Evolutionary conservation across 2,888 invertebrate species (phyloP), one percentile per base, ranked within the genome.

Genomic region (Eupithecia tripunctaria): DNA sequence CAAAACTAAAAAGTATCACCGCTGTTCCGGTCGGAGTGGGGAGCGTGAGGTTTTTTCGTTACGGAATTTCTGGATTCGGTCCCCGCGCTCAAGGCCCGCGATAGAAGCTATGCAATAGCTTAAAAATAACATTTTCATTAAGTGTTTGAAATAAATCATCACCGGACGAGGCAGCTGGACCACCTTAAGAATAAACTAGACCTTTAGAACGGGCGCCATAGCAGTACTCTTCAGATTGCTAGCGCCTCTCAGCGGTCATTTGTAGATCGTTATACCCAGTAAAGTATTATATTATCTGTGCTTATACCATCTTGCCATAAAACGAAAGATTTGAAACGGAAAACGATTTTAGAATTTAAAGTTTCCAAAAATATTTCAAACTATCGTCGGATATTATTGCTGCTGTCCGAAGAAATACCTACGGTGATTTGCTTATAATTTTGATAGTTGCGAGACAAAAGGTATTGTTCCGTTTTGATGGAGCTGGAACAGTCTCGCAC

Each of bases 381-480:
- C 38, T 64, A 15, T 27, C 18, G 15, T 7, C 8, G 60, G 29
- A 29, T 18, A 29, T 60, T 60, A 60, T 18, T 36, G 10, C 36
- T 10, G 29, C 29, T 32, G 62, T 36, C 36, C 32, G 32, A 62
- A 18, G 60, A 60, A 8, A 62, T 32, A 36, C n/a, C n/a, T 36
- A 29, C 12, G 21, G 32, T 63, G 62, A 63, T 63, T 63, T 36
- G 21, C 32, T 63, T 63, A 75, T 80, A 76, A 77, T 77, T 80
- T 78, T 75, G 79, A 75, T 76, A 76, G 68, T 51, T 73, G 74
- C 43, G 62, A 73, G 70, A 77, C 79, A 75, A 78, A 81, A 78
- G 32, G 79, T 79, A 76, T 81, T 82, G 80, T 79, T 78, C 76
- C 74, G 68, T 77, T 81, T 79, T 77, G 73, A 73, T 78, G 71